phyloP scores from a whole-genome alignment of 2,113 vertebrate species.

The Chitala chitala region DNA sequence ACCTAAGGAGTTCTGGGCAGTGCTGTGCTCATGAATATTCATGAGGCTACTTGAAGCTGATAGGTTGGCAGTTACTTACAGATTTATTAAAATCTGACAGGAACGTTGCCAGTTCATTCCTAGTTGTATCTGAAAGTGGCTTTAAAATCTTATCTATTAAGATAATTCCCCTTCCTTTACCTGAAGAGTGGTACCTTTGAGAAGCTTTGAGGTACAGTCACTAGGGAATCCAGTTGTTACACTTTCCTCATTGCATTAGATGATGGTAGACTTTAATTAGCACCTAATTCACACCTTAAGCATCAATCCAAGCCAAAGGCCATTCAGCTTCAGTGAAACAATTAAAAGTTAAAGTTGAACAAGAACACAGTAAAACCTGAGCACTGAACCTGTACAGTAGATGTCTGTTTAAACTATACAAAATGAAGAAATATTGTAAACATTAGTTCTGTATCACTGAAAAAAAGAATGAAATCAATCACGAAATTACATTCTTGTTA shows the following conservation, averaged over 20 bases:
- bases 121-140: background rate
- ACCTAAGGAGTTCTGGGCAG: background rate
- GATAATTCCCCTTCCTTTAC: no score
- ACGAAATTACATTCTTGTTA: no score
- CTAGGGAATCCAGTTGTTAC: no score
- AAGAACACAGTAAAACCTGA: background rate
- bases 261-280: background rate
- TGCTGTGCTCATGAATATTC: slow-evolving; percentile 4
- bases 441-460: no score
- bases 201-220: no score
- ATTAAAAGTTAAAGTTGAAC: background rate
- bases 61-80: background rate
- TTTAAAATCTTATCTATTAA: background rate
- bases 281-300: background rate
- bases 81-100: background rate
- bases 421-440: no score
- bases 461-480: no score
- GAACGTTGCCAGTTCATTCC: background rate
- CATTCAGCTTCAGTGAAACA: background rate
- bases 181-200: no score
- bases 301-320: background rate
- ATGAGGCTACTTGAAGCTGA: background rate
- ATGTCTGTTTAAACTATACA: no score
- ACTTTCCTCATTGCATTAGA: no score
- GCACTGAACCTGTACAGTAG: background rate